Evolutionary conservation across 2,888 invertebrate genomes (phyloP).

Genomic region (Odontothrips loti): DNA sequence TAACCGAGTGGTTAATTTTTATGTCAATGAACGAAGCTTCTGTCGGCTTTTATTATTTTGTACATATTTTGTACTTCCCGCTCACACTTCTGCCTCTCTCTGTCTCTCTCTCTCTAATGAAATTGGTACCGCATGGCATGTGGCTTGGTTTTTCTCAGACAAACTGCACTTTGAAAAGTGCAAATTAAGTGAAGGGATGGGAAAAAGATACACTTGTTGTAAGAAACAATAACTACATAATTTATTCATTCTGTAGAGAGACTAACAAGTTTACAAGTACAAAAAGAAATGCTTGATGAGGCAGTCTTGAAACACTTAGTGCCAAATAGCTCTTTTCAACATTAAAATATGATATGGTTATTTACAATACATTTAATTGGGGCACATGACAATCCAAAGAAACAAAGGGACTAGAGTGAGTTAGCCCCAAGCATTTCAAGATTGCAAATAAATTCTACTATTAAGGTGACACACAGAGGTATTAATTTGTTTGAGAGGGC

Average conservation of each 20-base stretch:
- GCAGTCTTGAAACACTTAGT: slow-evolving; percentile 6
- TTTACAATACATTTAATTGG: neutral
- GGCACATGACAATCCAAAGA: neutral
- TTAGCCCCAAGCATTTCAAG: neutral
- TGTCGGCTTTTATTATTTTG: too few species aligned
- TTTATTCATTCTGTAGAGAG: slow-evolving; percentile 8
- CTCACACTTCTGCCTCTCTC: too few species aligned
- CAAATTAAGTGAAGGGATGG: too few species aligned
- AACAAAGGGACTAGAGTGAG: slow-evolving; percentile 4
- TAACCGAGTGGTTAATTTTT: too few species aligned
- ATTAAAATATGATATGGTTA: neutral
- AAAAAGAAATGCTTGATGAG: slow-evolving; percentile 5
- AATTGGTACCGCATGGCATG: too few species aligned
- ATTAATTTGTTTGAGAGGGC: too few species aligned
- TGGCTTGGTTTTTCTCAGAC: too few species aligned
- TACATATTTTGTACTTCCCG: too few species aligned
- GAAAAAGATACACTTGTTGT: neutral
- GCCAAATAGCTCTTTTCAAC: neutral
- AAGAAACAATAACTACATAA: slow-evolving; percentile 3
- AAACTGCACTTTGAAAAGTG: too few species aligned
- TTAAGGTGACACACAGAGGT: neutral
- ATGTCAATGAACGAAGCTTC: too few species aligned
- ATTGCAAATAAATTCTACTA: neutral
- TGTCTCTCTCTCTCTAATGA: too few species aligned
- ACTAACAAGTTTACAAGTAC: slow-evolving; percentile 1